Evolutionary conservation across 53 echinoderm and acorn worm species (phyloP).

Genomic region (Hippasteria phrygiana): DNA sequence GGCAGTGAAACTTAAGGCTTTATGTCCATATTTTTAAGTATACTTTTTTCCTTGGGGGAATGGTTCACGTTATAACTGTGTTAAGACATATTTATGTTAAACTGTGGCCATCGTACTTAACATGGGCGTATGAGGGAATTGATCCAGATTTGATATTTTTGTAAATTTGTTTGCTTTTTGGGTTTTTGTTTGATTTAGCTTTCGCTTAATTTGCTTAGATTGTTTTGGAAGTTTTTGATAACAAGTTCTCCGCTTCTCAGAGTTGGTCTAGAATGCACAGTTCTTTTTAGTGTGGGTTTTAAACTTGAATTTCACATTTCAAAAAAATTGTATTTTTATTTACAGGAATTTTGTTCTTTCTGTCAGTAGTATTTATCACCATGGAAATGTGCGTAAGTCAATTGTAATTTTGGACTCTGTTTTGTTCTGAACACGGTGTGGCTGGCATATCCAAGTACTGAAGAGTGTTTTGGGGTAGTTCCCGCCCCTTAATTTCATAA

Average conservation of each 20-base stretch:
- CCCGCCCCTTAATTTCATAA: too few relatives aligned
- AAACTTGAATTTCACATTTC: slow-evolving; percentile 50
- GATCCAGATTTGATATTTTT: slow-evolving; percentile 4
- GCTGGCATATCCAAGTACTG: too few relatives aligned
- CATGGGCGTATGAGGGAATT: not conserved
- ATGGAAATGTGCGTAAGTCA: not conserved
- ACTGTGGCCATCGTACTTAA: not conserved
- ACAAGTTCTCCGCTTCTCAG: slow-evolving; percentile 39
- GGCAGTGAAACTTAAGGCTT: slow-evolving; percentile 7
- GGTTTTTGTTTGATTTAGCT: slow-evolving; percentile 2
- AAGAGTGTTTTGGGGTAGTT: too few relatives aligned
- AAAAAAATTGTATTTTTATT: slow-evolving; percentile 19
- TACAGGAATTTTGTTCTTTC: not conserved
- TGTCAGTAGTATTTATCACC: not conserved
- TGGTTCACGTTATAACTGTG: not conserved
- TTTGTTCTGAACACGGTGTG: too few relatives aligned
- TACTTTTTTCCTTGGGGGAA: not conserved
- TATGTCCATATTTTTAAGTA: slow-evolving; percentile 18
- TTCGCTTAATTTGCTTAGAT: not conserved
- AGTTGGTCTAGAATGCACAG: slow-evolving; percentile 50
- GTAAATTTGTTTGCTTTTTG: slow-evolving; percentile 43
- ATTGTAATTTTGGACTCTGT: not conserved
- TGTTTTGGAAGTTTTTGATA: slow-evolving; percentile 5
- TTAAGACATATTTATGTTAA: not conserved
- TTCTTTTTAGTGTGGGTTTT: not conserved